Evolutionary conservation across 2,797 vertebrate species (phyloP), one percentile per base, ranked within the genome.

Genomic region (Rhabdophis nuchalis): DNA sequence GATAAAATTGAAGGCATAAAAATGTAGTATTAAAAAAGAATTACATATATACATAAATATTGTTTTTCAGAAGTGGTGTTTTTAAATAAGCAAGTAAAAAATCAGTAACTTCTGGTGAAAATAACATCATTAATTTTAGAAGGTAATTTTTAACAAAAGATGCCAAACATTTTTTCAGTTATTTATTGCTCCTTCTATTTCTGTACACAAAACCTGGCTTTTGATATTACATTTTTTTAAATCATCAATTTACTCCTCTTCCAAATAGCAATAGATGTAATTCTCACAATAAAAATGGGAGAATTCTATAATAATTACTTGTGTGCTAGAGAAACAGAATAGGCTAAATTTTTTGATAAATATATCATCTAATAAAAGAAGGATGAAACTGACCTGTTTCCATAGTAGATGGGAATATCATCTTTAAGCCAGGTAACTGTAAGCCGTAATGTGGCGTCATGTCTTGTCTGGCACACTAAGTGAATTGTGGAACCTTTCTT

Each of bases 371-470:
- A 0, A 0, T 2, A 0, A 0, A n/a, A 0, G 1, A 13, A 0
- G 20, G 1, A 7, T 56, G 6, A 1, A 36, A 87, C 94, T 93
- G 96, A 99, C 99, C 98, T 98, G 98, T 95, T 98, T 53, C 97
- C 97, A 2, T 98, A 72, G 91, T 97, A 91, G 2, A 99, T 97
- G 0, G 98, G 98, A 41, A 97, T 97, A 0, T 99, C 97, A 0
- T 99, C 98, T 95, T 99, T 99, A 20, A 97, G 97, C 99, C 99
- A 99, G 94, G 95, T 95, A 91, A 99, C 98, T 0, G 97, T 97
- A 95, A 98, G 93, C 2, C 97, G 96, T 60, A 99, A 96, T 1
- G 97, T 98, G 2, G 98, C 95, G 94, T 99, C 99, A 0, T 98
- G 98, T 92, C 97, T 98, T 89, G 99, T 96, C 0, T 98, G 98